Evolutionary conservation across 2,888 invertebrate genomes (phyloP).

Genomic region (Myathropa florea): DNA sequence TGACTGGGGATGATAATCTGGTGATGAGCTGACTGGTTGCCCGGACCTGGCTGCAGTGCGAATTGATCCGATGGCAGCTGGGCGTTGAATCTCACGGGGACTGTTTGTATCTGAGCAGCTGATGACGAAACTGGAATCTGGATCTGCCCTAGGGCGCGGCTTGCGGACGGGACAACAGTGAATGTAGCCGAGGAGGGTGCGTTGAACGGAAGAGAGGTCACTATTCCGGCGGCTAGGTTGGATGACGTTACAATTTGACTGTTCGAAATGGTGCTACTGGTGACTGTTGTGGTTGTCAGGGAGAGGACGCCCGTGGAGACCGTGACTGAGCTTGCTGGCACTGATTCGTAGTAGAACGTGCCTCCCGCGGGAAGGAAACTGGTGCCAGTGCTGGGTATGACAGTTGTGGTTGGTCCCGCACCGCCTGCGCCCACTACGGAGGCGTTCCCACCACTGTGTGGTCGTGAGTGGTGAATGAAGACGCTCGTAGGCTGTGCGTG

Average conservation of each 20-base stretch:
- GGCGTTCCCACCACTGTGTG: constrained; percentile 72
- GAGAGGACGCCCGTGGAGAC: constrained; percentile 79
- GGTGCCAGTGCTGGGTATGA: constrained; percentile 72
- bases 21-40: constrained; percentile 34
- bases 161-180: constrained; percentile 78
- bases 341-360: constrained; percentile 80
- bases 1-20: constrained; percentile 66
- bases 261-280: constrained; percentile 76
- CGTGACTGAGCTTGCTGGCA: constrained; percentile 77
- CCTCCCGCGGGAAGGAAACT: constrained; percentile 77
- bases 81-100: constrained; percentile 76
- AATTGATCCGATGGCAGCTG: constrained; percentile 72
- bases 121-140: constrained; percentile 75
- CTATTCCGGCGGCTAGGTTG: constrained; percentile 72
- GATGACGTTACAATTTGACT: constrained; percentile 73
- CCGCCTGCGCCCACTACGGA: constrained; percentile 71
- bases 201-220: constrained; percentile 77
- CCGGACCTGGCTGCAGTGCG: constrained; percentile 46
- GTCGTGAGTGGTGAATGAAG: constrained; percentile 76
- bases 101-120: constrained; percentile 75
- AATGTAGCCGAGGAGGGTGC: constrained; percentile 78
- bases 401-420: constrained; percentile 72
- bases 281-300: constrained; percentile 78
- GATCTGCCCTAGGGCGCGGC: constrained; percentile 77
- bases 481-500: constrained; percentile 74